phyloP scores from a whole-genome alignment of 1,140 invertebrate genomes.

The Bathynomus jamesi region DNA sequence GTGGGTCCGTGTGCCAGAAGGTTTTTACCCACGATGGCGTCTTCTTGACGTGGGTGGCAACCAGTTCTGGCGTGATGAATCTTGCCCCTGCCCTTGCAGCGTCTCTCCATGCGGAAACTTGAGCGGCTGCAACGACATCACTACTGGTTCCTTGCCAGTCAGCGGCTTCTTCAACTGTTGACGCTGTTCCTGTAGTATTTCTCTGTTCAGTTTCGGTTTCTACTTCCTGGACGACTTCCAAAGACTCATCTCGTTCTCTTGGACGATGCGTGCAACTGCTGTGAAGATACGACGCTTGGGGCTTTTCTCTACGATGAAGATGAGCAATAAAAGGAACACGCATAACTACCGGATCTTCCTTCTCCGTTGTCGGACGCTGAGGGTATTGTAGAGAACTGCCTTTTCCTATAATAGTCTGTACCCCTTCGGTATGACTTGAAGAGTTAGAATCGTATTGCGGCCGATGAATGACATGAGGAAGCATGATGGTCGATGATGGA shows the following conservation, averaged over 20 bases:
- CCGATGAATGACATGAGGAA: not conserved
- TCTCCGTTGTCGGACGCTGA: too few relatives aligned
- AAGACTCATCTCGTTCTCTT: not conserved
- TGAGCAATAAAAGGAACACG: too few relatives aligned
- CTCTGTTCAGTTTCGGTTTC: not conserved
- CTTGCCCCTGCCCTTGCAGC: conserved; percentile 20
- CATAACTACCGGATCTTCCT: too few relatives aligned
- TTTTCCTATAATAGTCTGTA: too few relatives aligned
- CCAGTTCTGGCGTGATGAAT: conserved; percentile 26
- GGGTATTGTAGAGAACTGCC: too few relatives aligned
- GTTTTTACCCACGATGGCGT: conserved; percentile 20
- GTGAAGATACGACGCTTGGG: too few relatives aligned
- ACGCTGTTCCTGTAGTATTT: not conserved
- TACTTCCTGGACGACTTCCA: not conserved
- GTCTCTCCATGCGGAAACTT: conserved; percentile 23
- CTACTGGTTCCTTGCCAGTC: not conserved
- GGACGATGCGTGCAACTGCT: too few relatives aligned
- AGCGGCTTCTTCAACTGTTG: not conserved
- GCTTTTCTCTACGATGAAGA: too few relatives aligned
- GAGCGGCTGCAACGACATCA: conserved; percentile 21
- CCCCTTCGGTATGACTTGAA: too few relatives aligned
- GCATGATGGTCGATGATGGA: not conserved
- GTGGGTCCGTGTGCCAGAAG: conserved; percentile 20
- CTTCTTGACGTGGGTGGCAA: conserved; percentile 14
- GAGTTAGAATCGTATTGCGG: not conserved